A percentile compares a stretch with the other conserved stretches of the same genome.
Conservation (phyloP, 2,888 invertebrate species). For the Bellardia bayeri region DNA sequence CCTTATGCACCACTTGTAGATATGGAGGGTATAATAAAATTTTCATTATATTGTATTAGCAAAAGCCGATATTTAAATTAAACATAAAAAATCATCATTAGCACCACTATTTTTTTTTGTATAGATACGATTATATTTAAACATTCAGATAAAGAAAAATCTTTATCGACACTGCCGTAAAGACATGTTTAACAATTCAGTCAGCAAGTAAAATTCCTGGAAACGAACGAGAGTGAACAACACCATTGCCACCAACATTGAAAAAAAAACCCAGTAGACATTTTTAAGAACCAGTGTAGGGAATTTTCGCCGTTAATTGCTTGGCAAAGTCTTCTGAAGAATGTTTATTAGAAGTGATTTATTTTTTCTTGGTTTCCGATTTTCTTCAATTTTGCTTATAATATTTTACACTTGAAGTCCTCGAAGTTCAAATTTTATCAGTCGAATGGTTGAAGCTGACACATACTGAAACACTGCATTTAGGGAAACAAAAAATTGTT, state of each 20-base stretch:
- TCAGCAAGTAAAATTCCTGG: neutral
- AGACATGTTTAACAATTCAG: slow-evolving; percentile 2
- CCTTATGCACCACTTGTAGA: no score
- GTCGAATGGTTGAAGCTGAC: no score
- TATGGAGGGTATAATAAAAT: neutral
- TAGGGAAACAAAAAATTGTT: no score
- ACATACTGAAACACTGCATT: no score
- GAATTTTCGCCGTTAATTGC: no score
- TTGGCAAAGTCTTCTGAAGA: no score
- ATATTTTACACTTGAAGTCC: no score
- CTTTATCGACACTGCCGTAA: neutral
- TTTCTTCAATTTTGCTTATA: no score
- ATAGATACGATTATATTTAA: neutral
- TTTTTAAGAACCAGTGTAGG: neutral
- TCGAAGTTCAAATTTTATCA: no score
- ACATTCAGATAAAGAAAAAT: neutral
- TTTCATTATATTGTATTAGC: neutral
- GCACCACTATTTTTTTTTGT: neutral
- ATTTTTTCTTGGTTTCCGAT: no score
- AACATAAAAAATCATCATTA: slow-evolving; percentile 8
- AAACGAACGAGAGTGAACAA: neutral
- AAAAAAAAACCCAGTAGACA: slow-evolving; percentile 1
- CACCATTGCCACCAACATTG: slow-evolving; percentile 1
- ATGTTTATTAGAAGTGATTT: no score
- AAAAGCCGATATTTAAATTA: slow-evolving; percentile 19